Base-by-base conservation (phyloP, 2,113 vertebrate species). In the Suricata suricatta region DNA sequence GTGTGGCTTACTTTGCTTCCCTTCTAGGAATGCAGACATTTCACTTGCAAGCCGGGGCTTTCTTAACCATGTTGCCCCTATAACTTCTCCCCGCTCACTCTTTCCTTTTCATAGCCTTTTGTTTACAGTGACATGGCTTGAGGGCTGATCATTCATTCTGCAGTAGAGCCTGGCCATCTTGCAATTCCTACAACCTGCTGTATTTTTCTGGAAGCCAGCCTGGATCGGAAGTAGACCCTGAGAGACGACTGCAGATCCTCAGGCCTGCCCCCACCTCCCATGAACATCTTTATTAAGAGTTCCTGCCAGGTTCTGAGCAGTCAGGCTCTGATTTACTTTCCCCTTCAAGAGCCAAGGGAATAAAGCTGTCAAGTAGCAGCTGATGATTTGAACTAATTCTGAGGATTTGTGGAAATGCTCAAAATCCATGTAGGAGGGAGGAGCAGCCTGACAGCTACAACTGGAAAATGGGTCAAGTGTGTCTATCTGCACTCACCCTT, bases 371-470 rank as follows among this genome's bases (percentile, higher is more conserved):
- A 41, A 64, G 66, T 33, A 12, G 50, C 31, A 57, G 77, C 77
- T 21, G 82, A 52, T 54, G 71, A 68, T 74, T 6, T 60, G 95
- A 88, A 69, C 63, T 25, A 44, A 79, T 41, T 80, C 77, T 76
- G 96, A 76, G 57, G 84, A 93, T 74, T 86, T 90, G 52, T 69
- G 72, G 71, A 89, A 64, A 82, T n/a, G 57, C 50, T 83, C n/a
- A 33, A 13, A 54, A 47, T 69, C 66, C 60, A 3, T 11, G 44
- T 21, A 88, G 27, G 27, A 41, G 3, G 1, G 19, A 64, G 82
- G 11, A 91, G 29, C 25, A 14, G 64, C 25, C 47, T n/a, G 81
- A 64, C 11, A 7, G 25, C 31, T 7, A 0, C 68, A 60, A 41
- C 44, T 17, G 72, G 54, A 41, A 81, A 66, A 4, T 17, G 83